Base-by-base conservation (phyloP, 2,888 invertebrate species). In the Crepidodera aurea region DNA sequence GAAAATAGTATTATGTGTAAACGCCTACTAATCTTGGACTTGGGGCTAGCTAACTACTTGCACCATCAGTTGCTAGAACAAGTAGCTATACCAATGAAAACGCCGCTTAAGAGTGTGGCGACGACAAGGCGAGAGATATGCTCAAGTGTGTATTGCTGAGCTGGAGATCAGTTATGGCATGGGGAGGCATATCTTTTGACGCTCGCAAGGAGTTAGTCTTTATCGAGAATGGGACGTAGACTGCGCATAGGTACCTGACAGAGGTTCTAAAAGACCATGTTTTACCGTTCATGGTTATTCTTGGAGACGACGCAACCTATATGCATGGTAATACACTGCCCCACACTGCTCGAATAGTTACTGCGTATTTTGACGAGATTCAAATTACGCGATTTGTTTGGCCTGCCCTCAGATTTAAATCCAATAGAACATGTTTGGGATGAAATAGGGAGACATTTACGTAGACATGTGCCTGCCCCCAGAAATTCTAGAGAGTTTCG, bases 361-460 rank as follows among this genome's bases (percentile, higher is more conserved):
- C 27, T 55, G 27, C 8, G 4, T 55, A 55, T 55, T 27, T 55
- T 22, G 55, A 44, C 27, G 55, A 29, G 22, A 44, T 55, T 44
- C 15, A 55, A 55, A 39, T 53, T 13, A 3, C 22, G 29, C 13
- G 55, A 39, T 39, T 39, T 25, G 60, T 53, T 13, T 13, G 19
- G 12, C 13, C 16, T 40, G n/a, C n/a, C n/a, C n/a, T 16, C 29
- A 27, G 29, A 50, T 10, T 32, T 51, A 15, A 63, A 50, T 55
- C 32, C 48, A 12, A 60, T 60, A 2, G 42, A 62, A 40, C 57
- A 46, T 51, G 51, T 51, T 6, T 64, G 53, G 60, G 55, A 60
- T 44, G 32, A 58, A 34, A 46, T 65, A 18, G 37, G 40, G 8
- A 58, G 29, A 50, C 51, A 4, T 39, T 53, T 62, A 44, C 18